Evolutionary conservation across 2,113 vertebrate genomes (phyloP).

Genomic region (Triplophysa rosa): DNA sequence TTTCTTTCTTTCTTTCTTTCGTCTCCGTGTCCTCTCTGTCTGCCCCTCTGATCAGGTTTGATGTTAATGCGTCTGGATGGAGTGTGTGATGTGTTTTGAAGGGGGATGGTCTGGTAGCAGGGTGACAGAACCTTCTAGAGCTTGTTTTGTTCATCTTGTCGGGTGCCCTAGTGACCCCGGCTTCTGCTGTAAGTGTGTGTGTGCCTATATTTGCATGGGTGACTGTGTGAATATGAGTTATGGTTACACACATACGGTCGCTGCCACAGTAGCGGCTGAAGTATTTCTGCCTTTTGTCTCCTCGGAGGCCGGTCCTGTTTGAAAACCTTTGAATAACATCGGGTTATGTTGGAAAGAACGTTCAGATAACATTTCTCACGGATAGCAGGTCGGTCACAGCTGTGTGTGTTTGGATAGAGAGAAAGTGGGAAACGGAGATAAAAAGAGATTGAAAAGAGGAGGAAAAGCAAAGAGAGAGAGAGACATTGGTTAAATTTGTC

Average conservation of each 20-base stretch:
- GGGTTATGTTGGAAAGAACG: slow-evolving; percentile 51
- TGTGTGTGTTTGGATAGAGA: slow-evolving; percentile 46
- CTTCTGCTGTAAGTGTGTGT: slow-evolving; percentile 43
- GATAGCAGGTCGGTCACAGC: slow-evolving; percentile 37
- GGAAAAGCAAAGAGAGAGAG: slow-evolving; percentile 1
- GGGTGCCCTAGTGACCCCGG: slow-evolving; percentile 44
- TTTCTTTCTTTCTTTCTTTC: slow-evolving; percentile 5
- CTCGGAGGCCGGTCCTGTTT: slow-evolving; percentile 41
- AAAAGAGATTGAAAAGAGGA: slow-evolving; percentile 48
- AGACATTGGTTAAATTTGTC: slow-evolving; percentile 20
- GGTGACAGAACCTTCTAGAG: slow-evolving; percentile 44
- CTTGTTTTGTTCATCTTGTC: slow-evolving; percentile 50
- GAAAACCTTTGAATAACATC: slow-evolving; percentile 48
- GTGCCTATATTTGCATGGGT: slow-evolving; percentile 38
- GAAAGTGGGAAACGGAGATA: slow-evolving; percentile 38
- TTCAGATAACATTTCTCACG: slow-evolving; percentile 45
- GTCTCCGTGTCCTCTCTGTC: background rate
- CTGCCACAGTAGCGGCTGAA: slow-evolving; percentile 57
- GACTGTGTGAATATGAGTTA: slow-evolving; percentile 52
- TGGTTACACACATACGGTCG: slow-evolving; percentile 47
- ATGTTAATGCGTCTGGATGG: slow-evolving; percentile 39
- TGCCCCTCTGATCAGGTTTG: slow-evolving; percentile 28
- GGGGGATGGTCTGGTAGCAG: slow-evolving; percentile 21
- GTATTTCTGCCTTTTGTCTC: slow-evolving; percentile 56
- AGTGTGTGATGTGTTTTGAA: slow-evolving; percentile 39